Conservation (phyloP, 2,113 vertebrate genomes). For the Psittacula cyanocephala region DNA sequence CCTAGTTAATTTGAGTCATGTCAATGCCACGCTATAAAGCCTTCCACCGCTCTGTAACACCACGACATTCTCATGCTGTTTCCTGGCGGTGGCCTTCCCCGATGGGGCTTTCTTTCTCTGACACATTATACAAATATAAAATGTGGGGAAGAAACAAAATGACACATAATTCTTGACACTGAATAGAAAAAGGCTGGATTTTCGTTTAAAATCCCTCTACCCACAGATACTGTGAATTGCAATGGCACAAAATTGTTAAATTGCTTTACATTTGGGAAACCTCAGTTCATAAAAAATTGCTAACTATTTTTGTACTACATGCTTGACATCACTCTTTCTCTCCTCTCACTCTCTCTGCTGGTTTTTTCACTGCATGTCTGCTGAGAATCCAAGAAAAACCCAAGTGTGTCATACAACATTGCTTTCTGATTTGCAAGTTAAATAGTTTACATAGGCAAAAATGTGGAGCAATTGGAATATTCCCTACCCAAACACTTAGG, state of each 20-base stretch:
- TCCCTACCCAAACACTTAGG: conserved; percentile 53
- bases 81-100: neutral
- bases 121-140: conserved; percentile 1
- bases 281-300: conserved; percentile 64
- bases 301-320: conserved; percentile 62
- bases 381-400: conserved; percentile 65
- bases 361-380: conserved; percentile 31
- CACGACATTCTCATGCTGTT: neutral
- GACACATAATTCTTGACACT: conserved; percentile 18
- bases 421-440: conserved; percentile 71
- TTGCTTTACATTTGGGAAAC: conserved; percentile 67
- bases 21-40: neutral
- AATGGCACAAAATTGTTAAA: conserved; percentile 64
- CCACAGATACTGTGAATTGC: conserved; percentile 42
- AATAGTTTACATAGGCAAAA: conserved; percentile 68
- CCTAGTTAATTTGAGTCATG: neutral
- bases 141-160: conserved; percentile 14
- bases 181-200: conserved; percentile 36
- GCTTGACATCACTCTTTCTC: conserved; percentile 37
- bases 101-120: neutral
- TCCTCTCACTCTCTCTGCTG: conserved; percentile 11
- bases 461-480: conserved; percentile 62
- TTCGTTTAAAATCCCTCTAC: conserved; percentile 56
- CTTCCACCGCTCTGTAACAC: neutral
- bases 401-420: conserved; percentile 68